Conservation (phyloP, 64 coral and sea anemone species). For the Montipora foliosa region DNA sequence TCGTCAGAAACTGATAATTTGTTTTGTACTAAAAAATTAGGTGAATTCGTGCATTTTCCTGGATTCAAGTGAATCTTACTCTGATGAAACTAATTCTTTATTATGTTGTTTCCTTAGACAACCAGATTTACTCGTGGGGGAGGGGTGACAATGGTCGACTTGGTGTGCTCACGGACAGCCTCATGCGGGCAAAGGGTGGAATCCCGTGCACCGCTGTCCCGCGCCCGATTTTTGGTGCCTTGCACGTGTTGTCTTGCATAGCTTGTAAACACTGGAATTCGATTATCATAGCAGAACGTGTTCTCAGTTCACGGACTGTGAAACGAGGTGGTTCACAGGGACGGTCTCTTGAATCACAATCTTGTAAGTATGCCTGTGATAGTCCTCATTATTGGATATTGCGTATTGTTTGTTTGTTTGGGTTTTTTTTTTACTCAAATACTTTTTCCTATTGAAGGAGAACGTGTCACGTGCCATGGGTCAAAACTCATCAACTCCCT, state of each 20-base stretch:
- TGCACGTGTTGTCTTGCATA: constrained; percentile 91
- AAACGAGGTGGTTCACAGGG: constrained; percentile 12
- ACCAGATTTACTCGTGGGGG: constrained; percentile 95
- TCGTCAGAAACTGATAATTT: too few relatives aligned
- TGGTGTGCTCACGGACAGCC: constrained; percentile 80
- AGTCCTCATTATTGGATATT: neutral
- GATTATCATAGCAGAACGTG: constrained; percentile 83
- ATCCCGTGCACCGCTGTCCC: constrained; percentile 90
- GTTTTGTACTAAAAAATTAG: too few relatives aligned
- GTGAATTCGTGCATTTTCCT: too few relatives aligned
- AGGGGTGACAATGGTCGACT: constrained; percentile 95
- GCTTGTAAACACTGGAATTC: constrained; percentile 97
- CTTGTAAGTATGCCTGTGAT: constrained; percentile 59
- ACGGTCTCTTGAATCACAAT: constrained; percentile 74
- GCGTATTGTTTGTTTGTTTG: too few relatives aligned
- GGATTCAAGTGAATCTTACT: neutral
- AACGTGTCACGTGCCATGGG: too few relatives aligned
- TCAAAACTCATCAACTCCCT: too few relatives aligned
- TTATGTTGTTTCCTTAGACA: constrained; percentile 52
- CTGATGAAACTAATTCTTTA: neutral
- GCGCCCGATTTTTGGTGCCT: constrained; percentile 94
- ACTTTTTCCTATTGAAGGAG: too few relatives aligned
- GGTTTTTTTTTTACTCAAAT: too few relatives aligned
- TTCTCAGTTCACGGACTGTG: constrained; percentile 36
- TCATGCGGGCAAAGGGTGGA: constrained; percentile 71